Percentiles rank a stretch among this genome's conserved stretches.
Conservation (phyloP, 1,140 invertebrate genomes). For the Lamellibrachia luymesi region DNA sequence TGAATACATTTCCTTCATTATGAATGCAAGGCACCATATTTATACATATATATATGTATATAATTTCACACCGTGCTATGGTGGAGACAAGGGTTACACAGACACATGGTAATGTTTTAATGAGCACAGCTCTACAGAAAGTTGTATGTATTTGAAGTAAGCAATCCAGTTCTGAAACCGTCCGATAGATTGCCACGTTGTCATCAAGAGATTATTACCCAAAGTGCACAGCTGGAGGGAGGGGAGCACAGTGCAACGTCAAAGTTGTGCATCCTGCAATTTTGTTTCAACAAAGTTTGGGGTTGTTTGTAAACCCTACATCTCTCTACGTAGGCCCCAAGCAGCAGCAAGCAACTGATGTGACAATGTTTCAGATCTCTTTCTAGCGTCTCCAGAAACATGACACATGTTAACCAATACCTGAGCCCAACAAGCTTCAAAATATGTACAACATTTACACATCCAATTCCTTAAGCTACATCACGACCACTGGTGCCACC, state of each 20-base stretch:
- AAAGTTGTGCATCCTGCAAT: background rate
- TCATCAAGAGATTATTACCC: background rate
- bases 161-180: background rate
- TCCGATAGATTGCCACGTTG: background rate
- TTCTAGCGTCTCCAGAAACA: background rate
- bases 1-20: background rate
- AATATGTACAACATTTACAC: constrained; percentile 1
- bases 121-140: background rate
- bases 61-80: background rate
- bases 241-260: background rate
- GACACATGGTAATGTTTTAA: background rate
- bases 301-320: background rate
- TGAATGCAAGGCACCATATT: background rate
- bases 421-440: background rate
- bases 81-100: background rate
- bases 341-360: background rate
- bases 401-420: background rate
- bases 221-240: background rate
- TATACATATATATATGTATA: background rate
- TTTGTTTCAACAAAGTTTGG: background rate
- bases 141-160: background rate
- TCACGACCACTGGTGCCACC: background rate
- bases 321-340: background rate
- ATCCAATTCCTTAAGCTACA: background rate
- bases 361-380: background rate